phyloP scores from a whole-genome alignment of 2,797 vertebrate species.

The Crocodylus rhombifer region DNA sequence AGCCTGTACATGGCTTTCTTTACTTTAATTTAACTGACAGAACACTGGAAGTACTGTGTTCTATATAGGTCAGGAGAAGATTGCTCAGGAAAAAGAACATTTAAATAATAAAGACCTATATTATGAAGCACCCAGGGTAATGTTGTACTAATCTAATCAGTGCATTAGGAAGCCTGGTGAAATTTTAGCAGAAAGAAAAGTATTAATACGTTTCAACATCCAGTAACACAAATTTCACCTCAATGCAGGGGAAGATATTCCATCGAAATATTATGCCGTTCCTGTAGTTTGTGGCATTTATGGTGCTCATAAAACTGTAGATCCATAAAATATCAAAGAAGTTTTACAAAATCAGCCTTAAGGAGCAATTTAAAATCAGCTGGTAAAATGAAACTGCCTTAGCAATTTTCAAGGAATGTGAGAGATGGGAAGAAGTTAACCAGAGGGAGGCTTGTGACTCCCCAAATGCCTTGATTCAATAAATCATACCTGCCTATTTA shows the following conservation, averaged over 20 bases:
- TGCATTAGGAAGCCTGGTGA: neutral
- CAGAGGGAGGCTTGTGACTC: slow-evolving; percentile 7
- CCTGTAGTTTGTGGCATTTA: slow-evolving; percentile 45
- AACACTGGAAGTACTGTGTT: neutral
- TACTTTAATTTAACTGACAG: slow-evolving; percentile 42
- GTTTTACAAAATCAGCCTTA: slow-evolving; percentile 51
- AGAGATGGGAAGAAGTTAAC: slow-evolving; percentile 9
- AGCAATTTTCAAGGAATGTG: neutral
- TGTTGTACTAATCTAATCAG: neutral
- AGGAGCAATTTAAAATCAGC: slow-evolving; percentile 38
- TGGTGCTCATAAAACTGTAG: slow-evolving; percentile 43
- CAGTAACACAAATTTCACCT: neutral
- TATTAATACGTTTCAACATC: slow-evolving; percentile 27
- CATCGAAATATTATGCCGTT: slow-evolving; percentile 19
- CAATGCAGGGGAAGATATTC: slow-evolving; percentile 6
- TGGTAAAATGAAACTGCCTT: slow-evolving; percentile 34
- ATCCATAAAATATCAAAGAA: slow-evolving; percentile 57
- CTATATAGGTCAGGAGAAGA: neutral
- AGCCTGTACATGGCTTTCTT: neutral
- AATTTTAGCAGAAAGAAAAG: slow-evolving; percentile 14
- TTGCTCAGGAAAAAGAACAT: slow-evolving; percentile 3
- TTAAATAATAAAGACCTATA: slow-evolving; percentile 45
- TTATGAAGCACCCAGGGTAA: neutral
- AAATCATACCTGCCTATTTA: slow-evolving; percentile 17
- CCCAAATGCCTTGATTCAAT: neutral